These are phyloP conservation scores for Myrmecophaga tridactyla DNA, from an alignment of 2,113 vertebrate genomes.

Conservation along the genomic window DNA sequence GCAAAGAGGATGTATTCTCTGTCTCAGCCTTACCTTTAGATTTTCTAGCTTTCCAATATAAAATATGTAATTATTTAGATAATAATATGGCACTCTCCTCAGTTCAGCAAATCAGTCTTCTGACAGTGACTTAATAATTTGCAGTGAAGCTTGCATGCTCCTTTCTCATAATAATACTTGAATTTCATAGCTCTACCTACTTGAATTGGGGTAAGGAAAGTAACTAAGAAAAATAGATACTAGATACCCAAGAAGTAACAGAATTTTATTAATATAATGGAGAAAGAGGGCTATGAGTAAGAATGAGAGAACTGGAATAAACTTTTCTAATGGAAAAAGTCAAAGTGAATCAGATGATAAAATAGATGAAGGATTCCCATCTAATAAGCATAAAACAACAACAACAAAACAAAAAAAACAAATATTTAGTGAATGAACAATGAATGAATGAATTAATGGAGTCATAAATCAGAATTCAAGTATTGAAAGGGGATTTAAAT, in stretches of 20 bases:
- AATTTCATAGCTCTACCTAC: background rate
- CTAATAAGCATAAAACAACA: background rate
- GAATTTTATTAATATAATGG: background rate
- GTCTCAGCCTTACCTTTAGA: background rate
- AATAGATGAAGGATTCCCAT: background rate
- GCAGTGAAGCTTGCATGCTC: background rate
- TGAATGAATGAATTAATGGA: background rate
- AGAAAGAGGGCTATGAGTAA: background rate
- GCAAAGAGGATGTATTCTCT: background rate
- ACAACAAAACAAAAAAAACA: background rate
- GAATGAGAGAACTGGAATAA: background rate
- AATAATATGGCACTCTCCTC: background rate
- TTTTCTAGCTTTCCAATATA: background rate
- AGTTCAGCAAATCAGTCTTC: background rate
- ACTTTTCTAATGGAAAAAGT: background rate
- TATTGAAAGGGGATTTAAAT: background rate
- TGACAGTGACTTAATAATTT: background rate
- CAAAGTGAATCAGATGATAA: background rate
- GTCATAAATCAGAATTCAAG: background rate
- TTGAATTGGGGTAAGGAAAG: background rate
- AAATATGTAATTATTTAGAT: background rate
- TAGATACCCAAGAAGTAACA: background rate
- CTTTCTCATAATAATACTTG: background rate
- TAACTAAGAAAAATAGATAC: too few relatives aligned
- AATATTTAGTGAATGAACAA: background rate